Evolutionary conservation across 2,888 invertebrate species (phyloP).

Genomic region (Torymus tubicola): DNA sequence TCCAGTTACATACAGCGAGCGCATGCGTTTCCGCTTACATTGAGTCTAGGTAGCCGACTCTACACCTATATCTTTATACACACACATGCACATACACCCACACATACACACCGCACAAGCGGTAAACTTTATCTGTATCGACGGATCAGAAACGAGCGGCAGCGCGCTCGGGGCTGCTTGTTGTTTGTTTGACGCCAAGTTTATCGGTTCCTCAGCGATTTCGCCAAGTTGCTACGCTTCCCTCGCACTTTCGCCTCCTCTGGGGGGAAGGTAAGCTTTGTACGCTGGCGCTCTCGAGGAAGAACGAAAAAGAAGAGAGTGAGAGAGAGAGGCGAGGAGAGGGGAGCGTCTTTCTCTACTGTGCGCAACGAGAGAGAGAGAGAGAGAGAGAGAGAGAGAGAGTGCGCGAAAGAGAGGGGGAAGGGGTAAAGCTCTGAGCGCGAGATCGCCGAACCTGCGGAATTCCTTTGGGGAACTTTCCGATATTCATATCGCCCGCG

Average conservation of each 20-base stretch:
- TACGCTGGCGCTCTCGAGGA: not conserved
- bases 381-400: not conserved
- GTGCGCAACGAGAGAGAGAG: no score
- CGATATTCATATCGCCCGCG: conserved; percentile 72
- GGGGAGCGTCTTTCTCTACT: not conserved
- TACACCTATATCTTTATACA: no score
- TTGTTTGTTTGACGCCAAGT: conserved; percentile 69
- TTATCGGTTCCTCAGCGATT: conserved; percentile 70
- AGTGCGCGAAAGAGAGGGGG: conserved; percentile 10
- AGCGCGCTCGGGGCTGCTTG: conserved; percentile 39
- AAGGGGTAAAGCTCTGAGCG: conserved; percentile 51
- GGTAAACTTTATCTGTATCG: conserved; percentile 61
- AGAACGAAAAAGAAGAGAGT: conserved; percentile 6
- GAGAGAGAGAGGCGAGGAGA: not conserved
- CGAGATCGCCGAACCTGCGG: conserved; percentile 65
- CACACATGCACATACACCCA: no score
- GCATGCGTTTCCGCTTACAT: conserved; percentile 41
- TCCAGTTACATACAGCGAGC: conserved; percentile 45
- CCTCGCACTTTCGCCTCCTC: conserved; percentile 16
- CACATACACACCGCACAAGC: conserved; percentile 13
- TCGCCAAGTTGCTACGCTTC: conserved; percentile 64
- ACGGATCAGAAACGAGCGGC: conserved; percentile 58
- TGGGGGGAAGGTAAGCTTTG: not conserved
- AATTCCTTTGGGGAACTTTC: conserved; percentile 75
- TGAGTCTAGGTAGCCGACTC: conserved; percentile 25